Conservation (phyloP, 2,113 vertebrate genomes). For the Theristicus caerulescens region DNA sequence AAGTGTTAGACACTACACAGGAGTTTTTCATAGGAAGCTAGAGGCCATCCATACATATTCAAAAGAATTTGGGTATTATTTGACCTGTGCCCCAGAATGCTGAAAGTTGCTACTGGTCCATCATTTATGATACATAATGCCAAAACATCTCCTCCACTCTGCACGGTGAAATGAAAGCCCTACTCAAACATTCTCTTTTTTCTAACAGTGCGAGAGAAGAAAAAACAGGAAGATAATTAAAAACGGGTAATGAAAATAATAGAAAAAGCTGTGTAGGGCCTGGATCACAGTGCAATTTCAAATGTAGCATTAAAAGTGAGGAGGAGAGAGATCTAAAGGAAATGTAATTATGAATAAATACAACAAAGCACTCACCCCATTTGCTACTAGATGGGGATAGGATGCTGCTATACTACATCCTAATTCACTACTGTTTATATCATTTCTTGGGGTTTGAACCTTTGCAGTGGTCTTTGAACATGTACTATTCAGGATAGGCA, state of each 20-base stretch:
- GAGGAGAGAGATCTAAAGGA: not conserved
- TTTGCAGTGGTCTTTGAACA: not conserved
- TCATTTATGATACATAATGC: not conserved
- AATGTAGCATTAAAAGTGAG: not conserved
- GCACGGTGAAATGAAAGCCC: not conserved
- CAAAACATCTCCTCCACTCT: not conserved
- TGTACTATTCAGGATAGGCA: rapidly evolving
- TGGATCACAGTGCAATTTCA: not conserved
- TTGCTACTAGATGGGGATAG: not conserved
- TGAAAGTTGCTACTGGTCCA: not conserved
- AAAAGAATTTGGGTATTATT: slow-evolving; percentile 16
- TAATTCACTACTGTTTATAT: not conserved
- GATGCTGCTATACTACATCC: not conserved
- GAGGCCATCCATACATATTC: slow-evolving; percentile 26
- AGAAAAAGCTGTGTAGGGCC: not conserved
- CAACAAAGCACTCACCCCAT: not conserved
- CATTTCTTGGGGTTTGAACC: not conserved
- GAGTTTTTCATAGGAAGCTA: not conserved
- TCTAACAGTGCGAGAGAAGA: not conserved
- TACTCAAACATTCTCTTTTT: slow-evolving; percentile 12
- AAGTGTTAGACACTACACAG: not conserved
- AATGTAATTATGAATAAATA: not conserved
- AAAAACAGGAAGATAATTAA: not conserved
- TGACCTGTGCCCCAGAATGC: slow-evolving; percentile 8
- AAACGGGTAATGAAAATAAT: not conserved